Conservation (phyloP, 2,797 vertebrate genomes). For the Acridotheres tristis region DNA sequence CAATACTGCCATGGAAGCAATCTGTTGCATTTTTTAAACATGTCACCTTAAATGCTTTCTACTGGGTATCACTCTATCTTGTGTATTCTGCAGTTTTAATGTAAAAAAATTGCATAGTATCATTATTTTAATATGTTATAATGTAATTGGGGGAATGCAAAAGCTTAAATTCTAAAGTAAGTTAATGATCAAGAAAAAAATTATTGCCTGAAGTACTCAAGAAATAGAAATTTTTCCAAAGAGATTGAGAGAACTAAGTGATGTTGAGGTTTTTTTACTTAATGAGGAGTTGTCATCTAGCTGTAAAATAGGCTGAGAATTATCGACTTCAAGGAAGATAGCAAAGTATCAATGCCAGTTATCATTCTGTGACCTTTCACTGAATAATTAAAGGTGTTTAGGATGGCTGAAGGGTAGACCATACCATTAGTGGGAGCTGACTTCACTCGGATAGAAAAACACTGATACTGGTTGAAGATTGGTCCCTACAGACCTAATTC, state of each 20-base stretch:
- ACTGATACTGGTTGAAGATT: neutral
- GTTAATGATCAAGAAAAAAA: neutral
- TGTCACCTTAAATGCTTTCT: fast-evolving
- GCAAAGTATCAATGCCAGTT: neutral
- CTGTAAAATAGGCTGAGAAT: neutral
- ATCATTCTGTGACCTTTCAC: neutral
- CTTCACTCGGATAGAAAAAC: neutral
- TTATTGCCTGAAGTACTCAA: neutral
- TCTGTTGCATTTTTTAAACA: neutral
- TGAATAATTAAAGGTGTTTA: neutral
- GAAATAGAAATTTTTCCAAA: neutral
- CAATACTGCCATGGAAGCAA: neutral
- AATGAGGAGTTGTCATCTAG: neutral
- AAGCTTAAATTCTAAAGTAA: neutral
- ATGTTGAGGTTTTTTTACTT: neutral
- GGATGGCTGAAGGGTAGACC: neutral
- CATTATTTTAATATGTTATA: neutral
- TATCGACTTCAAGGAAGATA: neutral
- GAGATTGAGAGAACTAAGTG: neutral
- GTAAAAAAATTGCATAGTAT: neutral
- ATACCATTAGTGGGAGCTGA: neutral
- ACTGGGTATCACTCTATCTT: neutral
- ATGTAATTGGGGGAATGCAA: neutral
- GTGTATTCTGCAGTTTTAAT: neutral
- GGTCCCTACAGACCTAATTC: neutral